Base-by-base conservation (phyloP, 2,797 vertebrate genomes). In the Gallinago stenura region DNA sequence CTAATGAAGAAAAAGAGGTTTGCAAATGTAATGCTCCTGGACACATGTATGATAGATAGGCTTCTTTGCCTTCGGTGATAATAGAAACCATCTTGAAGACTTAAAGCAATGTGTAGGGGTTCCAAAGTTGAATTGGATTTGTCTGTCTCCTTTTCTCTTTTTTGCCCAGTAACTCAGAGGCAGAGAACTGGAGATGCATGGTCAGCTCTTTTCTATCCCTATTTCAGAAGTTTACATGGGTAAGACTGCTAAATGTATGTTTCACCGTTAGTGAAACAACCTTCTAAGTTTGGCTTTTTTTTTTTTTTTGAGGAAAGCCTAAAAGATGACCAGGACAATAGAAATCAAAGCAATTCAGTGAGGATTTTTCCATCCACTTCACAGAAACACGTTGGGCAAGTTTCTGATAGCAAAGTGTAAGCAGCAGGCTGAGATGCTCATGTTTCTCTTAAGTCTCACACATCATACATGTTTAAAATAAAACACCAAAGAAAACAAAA, bases 191-290 rank as follows among this genome's bases (percentile, higher is more conserved):
- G 37, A 84, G 25, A 19, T 54, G 2, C 2, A 4, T 8, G 7
- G 11, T 15, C 33, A 61, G 18, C 3, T 46, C 25, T 61, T 83
- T 60, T 31, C 31, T 41, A 8, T 9, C 10, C 15, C 31, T 48
- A 1, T 22, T 10, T 76, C 57, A 4, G 4, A 54, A 54, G 4
- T 39, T 39, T 21, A 1, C 25, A 16, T 19, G 21, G 18, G 3
- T 61, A 76, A 68, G 7, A 33, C 12, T 61, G 24, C 20, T 71
- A 5, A 35, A 45, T 6, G 12, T 15, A 10, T 5, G 3, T 15
- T 48, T 53, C n/a, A 15, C 9, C 71, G 13, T 7, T 35, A 26
- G 15, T 54, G 28, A 70, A 70, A 22, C 13, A 75, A 8, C 22
- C 9, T 48, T 33, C 26, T 14, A 9, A 43, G 11, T 41, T 77